Conservation (phyloP, 2,888 invertebrate genomes). For the Agrypnus murinus region DNA sequence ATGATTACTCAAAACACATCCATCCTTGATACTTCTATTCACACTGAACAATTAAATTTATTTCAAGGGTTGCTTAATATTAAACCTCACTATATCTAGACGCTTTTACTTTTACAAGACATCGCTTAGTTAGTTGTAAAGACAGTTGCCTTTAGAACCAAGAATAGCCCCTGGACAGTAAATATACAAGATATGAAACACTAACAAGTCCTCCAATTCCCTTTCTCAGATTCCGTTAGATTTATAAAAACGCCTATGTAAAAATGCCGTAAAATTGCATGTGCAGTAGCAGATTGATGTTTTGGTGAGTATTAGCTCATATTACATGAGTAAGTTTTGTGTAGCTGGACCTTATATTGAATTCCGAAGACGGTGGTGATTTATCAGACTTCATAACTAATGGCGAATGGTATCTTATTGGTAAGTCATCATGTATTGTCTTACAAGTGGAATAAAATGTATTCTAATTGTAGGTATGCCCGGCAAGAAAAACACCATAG, state of each 20-base stretch:
- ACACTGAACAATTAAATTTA: too few species aligned
- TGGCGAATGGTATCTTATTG: constrained; percentile 99
- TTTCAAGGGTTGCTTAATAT: too few species aligned
- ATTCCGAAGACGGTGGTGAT: constrained; percentile 95
- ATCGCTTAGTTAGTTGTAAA: too few species aligned
- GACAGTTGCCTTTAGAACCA: too few species aligned
- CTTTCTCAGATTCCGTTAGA: too few species aligned
- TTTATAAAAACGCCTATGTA: constrained; percentile 1
- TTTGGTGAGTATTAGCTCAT: constrained; percentile 34
- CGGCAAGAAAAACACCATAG: constrained; percentile 91
- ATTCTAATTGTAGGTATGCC: constrained; percentile 83
- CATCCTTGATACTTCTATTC: too few species aligned
- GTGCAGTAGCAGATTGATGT: constrained; percentile 15
- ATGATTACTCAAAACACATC: too few species aligned
- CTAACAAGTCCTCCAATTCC: too few species aligned
- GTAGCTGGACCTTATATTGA: constrained; percentile 96
- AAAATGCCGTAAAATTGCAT: constrained; percentile 17
- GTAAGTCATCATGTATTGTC: constrained; percentile 75
- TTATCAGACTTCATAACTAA: constrained; percentile 98
- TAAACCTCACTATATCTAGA: too few species aligned
- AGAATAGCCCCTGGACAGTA: too few species aligned
- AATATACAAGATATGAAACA: too few species aligned
- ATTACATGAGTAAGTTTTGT: constrained; percentile 63
- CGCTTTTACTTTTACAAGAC: too few species aligned
- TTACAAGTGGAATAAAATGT: background rate